Percentiles rank a stretch among this genome's conserved stretches.
These are phyloP conservation scores for Tetrax tetrax DNA, from an alignment of 2,113 vertebrate species.

Conservation along the genomic window DNA sequence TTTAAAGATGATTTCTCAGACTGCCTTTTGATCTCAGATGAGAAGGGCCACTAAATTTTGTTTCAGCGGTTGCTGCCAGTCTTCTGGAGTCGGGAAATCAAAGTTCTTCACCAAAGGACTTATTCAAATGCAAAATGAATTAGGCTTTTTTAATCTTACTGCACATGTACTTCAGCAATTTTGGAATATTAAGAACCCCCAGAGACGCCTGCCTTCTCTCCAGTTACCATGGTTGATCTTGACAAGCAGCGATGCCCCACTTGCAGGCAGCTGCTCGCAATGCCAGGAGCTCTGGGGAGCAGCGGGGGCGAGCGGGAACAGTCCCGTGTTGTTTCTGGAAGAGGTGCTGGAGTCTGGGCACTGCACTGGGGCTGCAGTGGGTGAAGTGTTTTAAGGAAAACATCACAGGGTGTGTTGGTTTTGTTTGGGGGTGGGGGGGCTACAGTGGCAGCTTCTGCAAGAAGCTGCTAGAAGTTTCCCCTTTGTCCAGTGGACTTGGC, in stretches of 20 bases:
- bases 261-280: neutral
- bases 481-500: no score
- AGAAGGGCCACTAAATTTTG: neutral
- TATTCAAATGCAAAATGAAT: neutral
- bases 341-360: neutral
- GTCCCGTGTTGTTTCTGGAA: neutral
- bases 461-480: no score
- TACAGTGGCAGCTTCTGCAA: no score
- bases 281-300: neutral
- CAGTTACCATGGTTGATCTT: slow-evolving; percentile 2
- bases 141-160: neutral
- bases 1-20: neutral
- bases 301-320: neutral
- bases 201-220: slow-evolving; percentile 4
- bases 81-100: neutral
- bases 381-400: neutral
- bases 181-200: slow-evolving; percentile 16
- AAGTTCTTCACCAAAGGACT: neutral
- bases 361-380: no score
- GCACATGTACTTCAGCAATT: neutral
- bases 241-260: neutral
- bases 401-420: no score
- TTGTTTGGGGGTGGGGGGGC: no score
- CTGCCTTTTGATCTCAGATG: neutral
- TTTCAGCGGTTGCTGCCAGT: neutral